Percentiles rank a stretch among this genome's conserved stretches.
These are phyloP conservation scores for Himalopsyche phryganea DNA, from an alignment of 1,140 invertebrate species.

Conservation along the genomic window DNA sequence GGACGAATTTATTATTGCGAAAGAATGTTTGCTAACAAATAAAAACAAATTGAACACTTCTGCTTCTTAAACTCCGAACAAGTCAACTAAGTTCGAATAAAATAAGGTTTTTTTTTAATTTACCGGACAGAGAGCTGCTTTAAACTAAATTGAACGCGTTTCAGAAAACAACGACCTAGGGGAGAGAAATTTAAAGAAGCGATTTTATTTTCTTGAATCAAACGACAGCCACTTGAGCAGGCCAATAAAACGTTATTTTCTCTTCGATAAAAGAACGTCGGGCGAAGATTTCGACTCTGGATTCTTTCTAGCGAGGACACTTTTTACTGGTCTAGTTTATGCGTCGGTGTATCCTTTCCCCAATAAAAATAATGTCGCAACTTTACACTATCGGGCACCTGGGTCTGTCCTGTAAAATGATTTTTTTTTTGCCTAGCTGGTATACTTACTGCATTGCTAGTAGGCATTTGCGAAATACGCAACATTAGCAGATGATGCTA, in stretches of 20 bases:
- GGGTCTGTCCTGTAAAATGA: not conserved
- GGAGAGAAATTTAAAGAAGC: conserved; percentile 2
- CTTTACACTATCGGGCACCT: conserved; percentile 6
- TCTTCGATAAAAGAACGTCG: not conserved
- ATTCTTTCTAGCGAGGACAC: not conserved
- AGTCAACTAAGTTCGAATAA: too few relatives aligned
- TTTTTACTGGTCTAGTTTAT: conserved; percentile 3
- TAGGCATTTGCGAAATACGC: too few relatives aligned
- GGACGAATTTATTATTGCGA: too few relatives aligned
- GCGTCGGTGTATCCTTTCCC: not conserved
- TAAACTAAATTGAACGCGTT: not conserved
- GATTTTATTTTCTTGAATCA: conserved; percentile 2
- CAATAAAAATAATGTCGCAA: conserved; percentile 7
- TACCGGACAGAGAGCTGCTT: too few relatives aligned
- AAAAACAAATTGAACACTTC: too few relatives aligned
- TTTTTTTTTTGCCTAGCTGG: too few relatives aligned
- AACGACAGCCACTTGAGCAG: not conserved
- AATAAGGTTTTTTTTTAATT: too few relatives aligned
- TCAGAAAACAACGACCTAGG: not conserved
- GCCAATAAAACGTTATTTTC: conserved; percentile 7
- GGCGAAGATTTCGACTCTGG: not conserved
- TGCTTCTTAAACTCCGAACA: too few relatives aligned
- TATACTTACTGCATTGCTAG: too few relatives aligned
- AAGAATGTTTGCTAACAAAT: too few relatives aligned
- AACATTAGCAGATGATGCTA: too few relatives aligned